Evolutionary conservation across 1,140 invertebrate species (phyloP).

Genomic region (Pseudomyrmex pallidus): DNA sequence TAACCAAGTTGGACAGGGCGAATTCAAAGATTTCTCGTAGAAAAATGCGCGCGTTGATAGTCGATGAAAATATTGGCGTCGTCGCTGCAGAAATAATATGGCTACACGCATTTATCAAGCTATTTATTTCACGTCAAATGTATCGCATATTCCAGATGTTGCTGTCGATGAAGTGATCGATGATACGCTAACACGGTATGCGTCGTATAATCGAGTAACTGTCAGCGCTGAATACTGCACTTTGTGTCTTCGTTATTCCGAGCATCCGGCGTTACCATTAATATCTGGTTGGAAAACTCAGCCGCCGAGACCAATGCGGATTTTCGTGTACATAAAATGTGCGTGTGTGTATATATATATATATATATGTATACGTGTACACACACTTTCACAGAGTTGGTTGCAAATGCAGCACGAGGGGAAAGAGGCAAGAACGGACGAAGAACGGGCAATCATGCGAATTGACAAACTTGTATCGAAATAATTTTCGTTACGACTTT

Average conservation of each 20-base stretch:
- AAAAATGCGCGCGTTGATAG: slow-evolving; percentile 4
- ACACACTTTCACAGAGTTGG: slow-evolving; percentile 16
- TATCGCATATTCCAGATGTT: slow-evolving; percentile 59
- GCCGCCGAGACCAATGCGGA: not conserved
- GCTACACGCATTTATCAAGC: slow-evolving; percentile 56
- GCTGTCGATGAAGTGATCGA: slow-evolving; percentile 58
- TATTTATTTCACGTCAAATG: slow-evolving; percentile 62
- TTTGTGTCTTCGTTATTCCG: slow-evolving; percentile 61
- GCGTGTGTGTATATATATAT: not conserved
- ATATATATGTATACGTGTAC: too few relatives aligned
- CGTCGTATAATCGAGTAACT: slow-evolving; percentile 61
- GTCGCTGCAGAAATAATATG: slow-evolving; percentile 54
- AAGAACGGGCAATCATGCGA: slow-evolving; percentile 53
- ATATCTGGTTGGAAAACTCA: slow-evolving; percentile 46
- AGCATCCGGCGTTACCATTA: slow-evolving; percentile 57
- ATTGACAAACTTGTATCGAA: slow-evolving; percentile 60
- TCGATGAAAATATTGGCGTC: slow-evolving; percentile 46
- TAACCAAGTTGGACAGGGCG: not conserved
- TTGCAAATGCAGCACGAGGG: slow-evolving; percentile 1
- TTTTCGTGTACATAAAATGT: slow-evolving; percentile 47
- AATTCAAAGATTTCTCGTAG: not conserved
- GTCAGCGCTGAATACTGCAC: slow-evolving; percentile 61
- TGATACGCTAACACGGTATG: slow-evolving; percentile 55
- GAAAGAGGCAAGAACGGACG: not conserved
- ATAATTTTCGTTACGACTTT: slow-evolving; percentile 64